Percentiles rank a stretch among this genome's conserved stretches.
phyloP scores from a whole-genome alignment of 2,888 invertebrate species.

The Drosophila incognita region DNA sequence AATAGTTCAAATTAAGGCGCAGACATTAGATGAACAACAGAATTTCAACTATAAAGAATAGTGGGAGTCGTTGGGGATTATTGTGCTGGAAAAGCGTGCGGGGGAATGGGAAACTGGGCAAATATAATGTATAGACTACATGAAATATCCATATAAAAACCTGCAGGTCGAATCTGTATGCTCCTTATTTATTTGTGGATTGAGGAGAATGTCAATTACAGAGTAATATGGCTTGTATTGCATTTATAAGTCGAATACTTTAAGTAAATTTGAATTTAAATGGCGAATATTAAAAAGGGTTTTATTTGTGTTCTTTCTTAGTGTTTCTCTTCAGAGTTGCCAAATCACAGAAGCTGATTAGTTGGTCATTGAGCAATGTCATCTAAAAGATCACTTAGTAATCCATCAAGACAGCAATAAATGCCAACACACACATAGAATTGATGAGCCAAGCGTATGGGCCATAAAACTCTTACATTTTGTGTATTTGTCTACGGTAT shows the following conservation, averaged over 20 bases:
- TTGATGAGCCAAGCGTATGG: constrained; percentile 33
- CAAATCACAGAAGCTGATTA: background rate
- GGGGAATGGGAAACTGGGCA: background rate
- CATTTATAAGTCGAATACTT: background rate
- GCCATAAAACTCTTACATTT: constrained; percentile 52
- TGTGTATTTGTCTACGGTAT: constrained; percentile 8
- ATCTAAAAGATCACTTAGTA: constrained; percentile 52
- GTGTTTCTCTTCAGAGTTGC: background rate
- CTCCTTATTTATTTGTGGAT: background rate
- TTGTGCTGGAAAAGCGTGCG: background rate
- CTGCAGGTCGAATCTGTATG: background rate
- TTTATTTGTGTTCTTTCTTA: background rate
- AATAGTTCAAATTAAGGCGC: constrained; percentile 61
- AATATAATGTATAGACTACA: background rate
- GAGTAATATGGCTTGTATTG: background rate
- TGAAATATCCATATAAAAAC: background rate
- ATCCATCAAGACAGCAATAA: constrained; percentile 63
- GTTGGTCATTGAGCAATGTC: background rate
- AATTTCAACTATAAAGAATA: constrained; percentile 5
- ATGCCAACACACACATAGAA: constrained; percentile 28
- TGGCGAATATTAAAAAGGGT: background rate
- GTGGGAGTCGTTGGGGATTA: background rate
- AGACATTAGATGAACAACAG: constrained; percentile 40
- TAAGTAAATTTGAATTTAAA: background rate
- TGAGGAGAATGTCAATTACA: background rate